Percentiles rank a stretch among this genome's conserved stretches.
phyloP scores from a whole-genome alignment of 2,888 invertebrate genomes.

The Cerastis rubricosa region DNA sequence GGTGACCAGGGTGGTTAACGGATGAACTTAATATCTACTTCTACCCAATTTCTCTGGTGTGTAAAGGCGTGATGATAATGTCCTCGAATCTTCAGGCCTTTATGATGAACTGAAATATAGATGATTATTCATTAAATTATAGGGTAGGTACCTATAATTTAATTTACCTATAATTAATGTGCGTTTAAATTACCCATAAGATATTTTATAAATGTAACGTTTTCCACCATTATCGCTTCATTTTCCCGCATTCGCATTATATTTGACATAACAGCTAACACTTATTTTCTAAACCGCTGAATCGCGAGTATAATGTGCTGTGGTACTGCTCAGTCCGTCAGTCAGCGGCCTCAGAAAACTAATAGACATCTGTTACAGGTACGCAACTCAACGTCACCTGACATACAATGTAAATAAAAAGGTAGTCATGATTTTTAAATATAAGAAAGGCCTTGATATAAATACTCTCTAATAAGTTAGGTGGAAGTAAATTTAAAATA shows the following conservation, averaged over 20 bases:
- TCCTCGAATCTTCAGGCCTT: background rate
- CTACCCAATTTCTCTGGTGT: background rate
- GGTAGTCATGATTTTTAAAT: no score
- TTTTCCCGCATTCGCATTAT: slow-evolving; percentile 22
- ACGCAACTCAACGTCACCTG: no score
- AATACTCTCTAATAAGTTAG: no score
- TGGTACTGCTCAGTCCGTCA: no score
- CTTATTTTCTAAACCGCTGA: slow-evolving; percentile 62
- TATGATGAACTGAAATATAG: background rate
- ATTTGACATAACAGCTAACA: slow-evolving; percentile 51
- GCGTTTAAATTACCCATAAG: no score
- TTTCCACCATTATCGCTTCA: slow-evolving; percentile 27
- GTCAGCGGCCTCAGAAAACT: no score
- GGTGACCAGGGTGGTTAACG: background rate
- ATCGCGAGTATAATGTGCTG: slow-evolving; percentile 43
- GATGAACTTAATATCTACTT: background rate
- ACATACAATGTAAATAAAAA: no score
- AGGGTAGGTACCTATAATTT: background rate
- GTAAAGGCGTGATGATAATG: background rate
- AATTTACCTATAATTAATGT: background rate
- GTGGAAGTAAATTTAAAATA: no score
- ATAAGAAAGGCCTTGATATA: no score
- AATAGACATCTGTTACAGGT: no score
- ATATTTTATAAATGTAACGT: slow-evolving; percentile 13
- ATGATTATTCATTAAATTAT: background rate